These are phyloP conservation scores for Drosophila grimshawi DNA, from an alignment of 1,140 invertebrate genomes.

Conservation along the genomic window DNA sequence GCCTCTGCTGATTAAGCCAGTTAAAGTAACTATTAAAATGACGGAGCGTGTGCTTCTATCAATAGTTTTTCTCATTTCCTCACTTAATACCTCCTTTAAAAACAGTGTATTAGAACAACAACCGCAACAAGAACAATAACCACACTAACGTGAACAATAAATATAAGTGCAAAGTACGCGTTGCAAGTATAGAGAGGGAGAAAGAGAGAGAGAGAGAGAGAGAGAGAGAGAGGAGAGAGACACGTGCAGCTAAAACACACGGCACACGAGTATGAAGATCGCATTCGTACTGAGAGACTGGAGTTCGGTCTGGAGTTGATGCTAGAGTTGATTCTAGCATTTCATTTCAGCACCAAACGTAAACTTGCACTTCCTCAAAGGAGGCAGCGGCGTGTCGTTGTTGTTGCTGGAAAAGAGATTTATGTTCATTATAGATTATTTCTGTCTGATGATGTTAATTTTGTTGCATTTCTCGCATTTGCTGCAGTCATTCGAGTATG, in stretches of 20 bases:
- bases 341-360: slow-evolving; percentile 82
- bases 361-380: slow-evolving; percentile 80
- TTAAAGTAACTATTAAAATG: too few species aligned
- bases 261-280: slow-evolving; percentile 25
- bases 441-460: slow-evolving; percentile 84
- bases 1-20: too few species aligned
- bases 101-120: slow-evolving; percentile 35
- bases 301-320: slow-evolving; percentile 9
- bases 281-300: slow-evolving; percentile 14
- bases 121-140: slow-evolving; percentile 38
- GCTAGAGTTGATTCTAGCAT: slow-evolving; percentile 55
- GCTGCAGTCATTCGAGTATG: slow-evolving; percentile 45
- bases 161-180: slow-evolving; percentile 23
- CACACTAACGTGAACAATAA: slow-evolving; percentile 38
- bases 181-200: slow-evolving; percentile 13
- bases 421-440: slow-evolving; percentile 84
- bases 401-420: slow-evolving; percentile 68
- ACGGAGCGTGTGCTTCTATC: too few species aligned
- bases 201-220: too few species aligned
- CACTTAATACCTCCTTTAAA: not conserved
- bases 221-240: not conserved
- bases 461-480: slow-evolving; percentile 83
- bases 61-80: not conserved
- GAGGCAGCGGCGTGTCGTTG: slow-evolving; percentile 46
- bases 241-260: slow-evolving; percentile 45